phyloP scores from a whole-genome alignment of 1,140 invertebrate species.

The Zaprionus ghesquierei region DNA sequence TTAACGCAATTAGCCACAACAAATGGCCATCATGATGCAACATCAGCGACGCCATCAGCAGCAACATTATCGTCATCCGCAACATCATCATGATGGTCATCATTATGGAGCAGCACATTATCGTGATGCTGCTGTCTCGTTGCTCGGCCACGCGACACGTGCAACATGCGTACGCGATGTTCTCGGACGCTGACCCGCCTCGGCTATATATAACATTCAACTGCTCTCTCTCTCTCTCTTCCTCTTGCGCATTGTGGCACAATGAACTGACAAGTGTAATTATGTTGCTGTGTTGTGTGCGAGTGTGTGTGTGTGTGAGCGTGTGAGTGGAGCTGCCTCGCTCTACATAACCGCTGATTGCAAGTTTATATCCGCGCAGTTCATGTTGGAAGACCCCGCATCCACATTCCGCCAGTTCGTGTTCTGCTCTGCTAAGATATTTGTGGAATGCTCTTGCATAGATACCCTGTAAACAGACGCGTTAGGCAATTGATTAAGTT shows the following conservation, averaged over 20 bases:
- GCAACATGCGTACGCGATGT: constrained; percentile 51
- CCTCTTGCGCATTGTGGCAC: constrained; percentile 62
- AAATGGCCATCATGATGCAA: constrained; percentile 67
- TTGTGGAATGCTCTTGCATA: not conserved
- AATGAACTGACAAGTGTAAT: constrained; percentile 79
- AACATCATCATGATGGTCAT: constrained; percentile 7
- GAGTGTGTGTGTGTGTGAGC: constrained; percentile 16
- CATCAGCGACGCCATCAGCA: constrained; percentile 26
- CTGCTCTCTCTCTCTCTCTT: constrained; percentile 13
- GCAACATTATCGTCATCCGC: constrained; percentile 16
- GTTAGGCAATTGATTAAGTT: not conserved
- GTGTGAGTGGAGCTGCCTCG: constrained; percentile 20
- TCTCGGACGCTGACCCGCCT: constrained; percentile 35
- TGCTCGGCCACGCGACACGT: constrained; percentile 46
- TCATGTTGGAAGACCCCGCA: constrained; percentile 26
- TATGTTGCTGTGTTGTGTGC: constrained; percentile 55
- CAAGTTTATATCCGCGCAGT: constrained; percentile 62
- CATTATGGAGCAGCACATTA: not conserved
- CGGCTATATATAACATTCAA: constrained; percentile 12
- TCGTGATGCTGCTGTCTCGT: constrained; percentile 25
- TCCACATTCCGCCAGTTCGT: not conserved
- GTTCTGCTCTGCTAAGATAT: not conserved
- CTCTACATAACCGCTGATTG: constrained; percentile 71
- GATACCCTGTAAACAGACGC: constrained; percentile 3
- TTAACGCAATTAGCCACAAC: constrained; percentile 76